A percentile compares a stretch with the other conserved stretches of the same genome.
phyloP scores from a whole-genome alignment of 1,140 invertebrate genomes.

The Ylistrum balloti region DNA sequence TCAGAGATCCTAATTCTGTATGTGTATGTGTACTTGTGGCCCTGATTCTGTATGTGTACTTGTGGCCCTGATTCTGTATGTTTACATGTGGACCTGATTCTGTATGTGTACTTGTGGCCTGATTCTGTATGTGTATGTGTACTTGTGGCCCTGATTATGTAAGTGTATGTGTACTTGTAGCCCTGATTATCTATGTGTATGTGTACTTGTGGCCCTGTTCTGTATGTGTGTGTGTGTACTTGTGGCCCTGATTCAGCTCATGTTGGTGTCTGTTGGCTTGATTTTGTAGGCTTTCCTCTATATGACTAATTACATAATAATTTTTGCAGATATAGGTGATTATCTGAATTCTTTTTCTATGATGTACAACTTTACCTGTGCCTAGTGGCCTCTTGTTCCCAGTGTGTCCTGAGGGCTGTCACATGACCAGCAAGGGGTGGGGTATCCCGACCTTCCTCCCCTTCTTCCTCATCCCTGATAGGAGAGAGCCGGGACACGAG shows the following conservation, averaged over 20 bases:
- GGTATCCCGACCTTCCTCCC: slow-evolving; percentile 71
- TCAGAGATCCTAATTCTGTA: neutral
- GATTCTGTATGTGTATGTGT: too few relatives aligned
- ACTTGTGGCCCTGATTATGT: neutral
- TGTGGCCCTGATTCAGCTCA: neutral
- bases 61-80: neutral
- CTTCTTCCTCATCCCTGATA: slow-evolving; percentile 70
- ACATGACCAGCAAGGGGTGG: slow-evolving; percentile 79
- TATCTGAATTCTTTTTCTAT: too few relatives aligned
- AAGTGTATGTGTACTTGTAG: neutral
- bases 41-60: neutral
- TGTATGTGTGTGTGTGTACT: neutral
- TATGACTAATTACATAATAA: too few relatives aligned
- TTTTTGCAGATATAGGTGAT: too few relatives aligned
- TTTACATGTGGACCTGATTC: neutral
- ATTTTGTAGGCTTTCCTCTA: neutral
- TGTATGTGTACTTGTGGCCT: too few relatives aligned
- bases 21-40: neutral
- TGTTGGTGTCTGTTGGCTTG: neutral
- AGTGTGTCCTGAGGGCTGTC: slow-evolving; percentile 79
- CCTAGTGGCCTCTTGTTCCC: slow-evolving; percentile 80
- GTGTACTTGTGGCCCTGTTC: too few relatives aligned
- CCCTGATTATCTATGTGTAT: neutral
- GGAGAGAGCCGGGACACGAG: slow-evolving; percentile 67
- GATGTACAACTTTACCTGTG: slow-evolving; percentile 66